Base-by-base conservation (phyloP, 2,888 invertebrate genomes). In the Coelogynopora nodosa region DNA sequence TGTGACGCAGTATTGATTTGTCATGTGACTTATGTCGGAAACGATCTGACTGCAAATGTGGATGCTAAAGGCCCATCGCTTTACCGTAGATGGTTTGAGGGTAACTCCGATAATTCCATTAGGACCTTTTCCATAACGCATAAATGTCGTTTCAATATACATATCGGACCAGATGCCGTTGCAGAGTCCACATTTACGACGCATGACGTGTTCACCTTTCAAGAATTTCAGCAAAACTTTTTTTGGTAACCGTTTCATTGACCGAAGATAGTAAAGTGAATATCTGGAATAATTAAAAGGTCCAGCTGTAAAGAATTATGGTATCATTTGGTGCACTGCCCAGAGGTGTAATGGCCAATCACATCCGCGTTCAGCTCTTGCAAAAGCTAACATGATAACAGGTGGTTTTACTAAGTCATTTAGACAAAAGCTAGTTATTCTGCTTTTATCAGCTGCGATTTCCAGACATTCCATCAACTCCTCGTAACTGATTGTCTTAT, bases 301-400 rank as follows among this genome's bases (percentile, higher is more conserved):
- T 49, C 18, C 49, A 49, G 18, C 49, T 49, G 49, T 18, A 49
- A 49, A 49, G 49, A 49, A 49, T 10, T 49, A 49, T 30, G 85
- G 86, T 23, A 86, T 30, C 85, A 85, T 85, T 82, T 27, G 30
- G 30, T 13, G 28, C 29, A 26, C 81, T 27, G 85, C 85, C 31
- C 13, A 1, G 30, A 86, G 86, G 27, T 86, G 86, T 2, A 86
- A 27, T 86, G 86, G 84, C 86, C 86, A 86, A 49, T 86, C 86
- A 26, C 49, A 85, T 31, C 85, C 86, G 27, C 86, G 86, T 27
- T 86, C 86, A 2, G 86, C 86, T 86, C 31, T 74, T 74, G 23
- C 74, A 74, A 74, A 74, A 74, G 74, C 74, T 74, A 74, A 5
- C 74, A 74, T 86, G 26, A 31, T 30, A 13, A 86, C 10, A 1